Evolutionary conservation across 2,797 vertebrate species (phyloP), one percentile per base, ranked within the genome.

Genomic region (Acipenser oxyrinchus): DNA sequence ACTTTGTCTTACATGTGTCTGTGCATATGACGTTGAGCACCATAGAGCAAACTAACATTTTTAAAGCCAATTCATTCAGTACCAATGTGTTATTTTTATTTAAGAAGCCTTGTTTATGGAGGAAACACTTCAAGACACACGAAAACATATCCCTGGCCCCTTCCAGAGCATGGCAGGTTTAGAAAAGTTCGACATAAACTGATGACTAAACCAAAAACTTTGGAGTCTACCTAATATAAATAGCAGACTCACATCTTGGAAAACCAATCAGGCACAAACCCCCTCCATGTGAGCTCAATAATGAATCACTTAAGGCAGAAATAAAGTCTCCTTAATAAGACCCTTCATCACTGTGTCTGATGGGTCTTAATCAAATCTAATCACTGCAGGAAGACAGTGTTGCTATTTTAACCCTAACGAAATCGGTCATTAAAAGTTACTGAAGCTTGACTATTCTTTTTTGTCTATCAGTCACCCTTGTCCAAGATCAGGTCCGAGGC

Each of bases 371-470:
- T 84, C 77, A 71, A 68, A 82, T 65, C 75, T 78, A 75, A 75
- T 84, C 89, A 79, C 90, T 86, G 84, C 72, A 67, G 57, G 73
- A 86, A 55, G 75, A 76, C 83, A 75, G 79, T 79, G 79, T 76
- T 90, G 88, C 83, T 92, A 85, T 92, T 87, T 85, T 88, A 94
- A 91, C 88, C 87, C 84, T 86, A 93, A 92, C 84, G 69, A 80
- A 81, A 83, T 81, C 83, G 84, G 86, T 90, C 91, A 90, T 92
- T 88, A 90, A 86, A 91, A 83, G 84, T 91, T 90, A 88, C 87
- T 89, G 86, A 84, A 89, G 91, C 89, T 87, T 87, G 79, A 83
- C 84, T 81, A 84, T 83, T 82, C 78, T 79, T 86, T 74, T 49
- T 79, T 90, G 88, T 89, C 89, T 88, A 82, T 79, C 76, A 86